A percentile compares a stretch with the other conserved stretches of the same genome.
Conservation (phyloP, 2,113 vertebrate species). For the Anguilla rostrata region DNA sequence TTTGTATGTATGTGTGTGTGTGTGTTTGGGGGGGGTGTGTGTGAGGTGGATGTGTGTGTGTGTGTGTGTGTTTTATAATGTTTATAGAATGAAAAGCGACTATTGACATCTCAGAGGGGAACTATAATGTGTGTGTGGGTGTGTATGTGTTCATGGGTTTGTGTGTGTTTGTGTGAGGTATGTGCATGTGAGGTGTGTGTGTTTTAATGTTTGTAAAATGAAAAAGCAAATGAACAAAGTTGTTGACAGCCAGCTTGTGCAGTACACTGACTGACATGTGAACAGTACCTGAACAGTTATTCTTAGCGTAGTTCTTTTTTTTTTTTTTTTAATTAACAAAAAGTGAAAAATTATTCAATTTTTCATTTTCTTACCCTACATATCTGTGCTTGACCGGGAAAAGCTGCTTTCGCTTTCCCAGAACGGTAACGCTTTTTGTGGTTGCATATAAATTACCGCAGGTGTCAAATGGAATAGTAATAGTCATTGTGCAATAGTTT, state of each 20-base stretch:
- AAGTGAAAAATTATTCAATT: slow-evolving; percentile 18
- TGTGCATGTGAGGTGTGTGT: slow-evolving; percentile 14
- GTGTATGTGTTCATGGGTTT: slow-evolving; percentile 35
- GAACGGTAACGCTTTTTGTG: slow-evolving; percentile 38
- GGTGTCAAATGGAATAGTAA: slow-evolving; percentile 33
- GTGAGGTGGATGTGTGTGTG: background rate
- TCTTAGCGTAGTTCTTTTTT: background rate
- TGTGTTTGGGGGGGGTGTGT: background rate
- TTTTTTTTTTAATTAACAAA: background rate
- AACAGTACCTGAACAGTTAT: slow-evolving; percentile 6
- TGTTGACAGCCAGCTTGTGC: slow-evolving; percentile 35
- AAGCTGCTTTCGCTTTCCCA: slow-evolving; percentile 44
- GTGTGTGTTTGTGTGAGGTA: too few species aligned
- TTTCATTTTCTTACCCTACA: slow-evolving; percentile 17
- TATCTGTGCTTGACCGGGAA: slow-evolving; percentile 40
- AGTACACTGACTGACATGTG: slow-evolving; percentile 11
- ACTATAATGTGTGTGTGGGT: slow-evolving; percentile 41
- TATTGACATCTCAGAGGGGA: background rate
- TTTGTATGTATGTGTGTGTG: slow-evolving; percentile 23
- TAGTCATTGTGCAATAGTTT: slow-evolving; percentile 31
- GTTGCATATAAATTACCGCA: slow-evolving; percentile 31
- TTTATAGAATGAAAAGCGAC: background rate
- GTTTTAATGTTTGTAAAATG: slow-evolving; percentile 48
- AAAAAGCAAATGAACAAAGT: slow-evolving; percentile 34
- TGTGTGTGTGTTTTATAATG: background rate